Conservation (phyloP, 2,888 invertebrate genomes). For the Eulithis testata region DNA sequence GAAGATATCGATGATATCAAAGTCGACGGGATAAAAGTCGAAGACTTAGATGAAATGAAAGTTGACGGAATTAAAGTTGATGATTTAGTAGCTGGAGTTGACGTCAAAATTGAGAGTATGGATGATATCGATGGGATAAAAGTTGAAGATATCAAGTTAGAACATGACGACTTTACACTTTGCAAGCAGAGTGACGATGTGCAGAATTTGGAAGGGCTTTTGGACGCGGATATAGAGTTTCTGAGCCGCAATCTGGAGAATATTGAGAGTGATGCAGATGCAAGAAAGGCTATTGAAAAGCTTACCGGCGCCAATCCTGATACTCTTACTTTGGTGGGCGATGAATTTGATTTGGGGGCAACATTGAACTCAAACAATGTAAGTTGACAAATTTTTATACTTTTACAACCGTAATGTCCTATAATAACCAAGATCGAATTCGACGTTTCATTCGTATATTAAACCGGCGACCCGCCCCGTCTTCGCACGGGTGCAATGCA, state of each 20-base stretch:
- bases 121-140: constrained; percentile 72
- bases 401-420: no score
- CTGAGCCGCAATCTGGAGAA: constrained; percentile 78
- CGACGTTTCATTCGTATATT: no score
- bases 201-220: constrained; percentile 72
- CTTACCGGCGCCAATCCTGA: constrained; percentile 79
- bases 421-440: no score
- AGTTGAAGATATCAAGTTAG: constrained; percentile 77
- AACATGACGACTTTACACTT: constrained; percentile 71
- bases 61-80: constrained; percentile 75
- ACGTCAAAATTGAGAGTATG: constrained; percentile 74
- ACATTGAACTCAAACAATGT: constrained; percentile 74
- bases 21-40: constrained; percentile 74
- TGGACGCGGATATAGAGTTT: constrained; percentile 81
- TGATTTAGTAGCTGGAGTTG: constrained; percentile 62
- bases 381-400: constrained; percentile 46
- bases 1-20: constrained; percentile 80
- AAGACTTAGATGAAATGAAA: constrained; percentile 74
- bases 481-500: no score
- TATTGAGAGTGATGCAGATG: constrained; percentile 81
- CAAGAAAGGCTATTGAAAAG: constrained; percentile 81
- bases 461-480: no score
- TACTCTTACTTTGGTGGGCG: constrained; percentile 75
- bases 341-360: constrained; percentile 79
- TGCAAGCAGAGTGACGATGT: constrained; percentile 72